phyloP scores from a whole-genome alignment of 1,140 invertebrate species.

The Neodiprion virginianus region DNA sequence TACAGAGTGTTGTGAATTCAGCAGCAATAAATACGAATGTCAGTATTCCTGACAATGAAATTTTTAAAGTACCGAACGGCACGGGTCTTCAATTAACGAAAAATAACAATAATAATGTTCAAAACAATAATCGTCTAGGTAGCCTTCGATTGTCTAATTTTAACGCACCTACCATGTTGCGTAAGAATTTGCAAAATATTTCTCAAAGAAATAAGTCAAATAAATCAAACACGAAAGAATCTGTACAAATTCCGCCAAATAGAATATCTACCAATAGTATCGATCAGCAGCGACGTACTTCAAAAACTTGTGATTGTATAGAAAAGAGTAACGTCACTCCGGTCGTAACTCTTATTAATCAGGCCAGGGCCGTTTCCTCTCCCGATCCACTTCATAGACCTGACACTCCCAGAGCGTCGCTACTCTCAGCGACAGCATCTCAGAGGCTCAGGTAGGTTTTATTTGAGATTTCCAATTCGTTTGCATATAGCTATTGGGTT shows the following conservation, averaged over 20 bases:
- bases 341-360: slow-evolving; percentile 50
- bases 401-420: slow-evolving; percentile 55
- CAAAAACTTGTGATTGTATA: slow-evolving; percentile 57
- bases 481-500: background rate
- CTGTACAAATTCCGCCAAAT: background rate
- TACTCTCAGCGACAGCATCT: slow-evolving; percentile 49
- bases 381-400: slow-evolving; percentile 63
- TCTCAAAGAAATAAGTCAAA: background rate
- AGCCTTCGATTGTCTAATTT: background rate
- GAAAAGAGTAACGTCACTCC: slow-evolving; percentile 53
- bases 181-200: background rate
- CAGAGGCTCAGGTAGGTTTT: slow-evolving; percentile 58
- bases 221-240: background rate
- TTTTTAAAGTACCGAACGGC: background rate
- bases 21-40: background rate
- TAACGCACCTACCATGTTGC: background rate
- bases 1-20: background rate
- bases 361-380: slow-evolving; percentile 62
- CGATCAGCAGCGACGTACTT: slow-evolving; percentile 44
- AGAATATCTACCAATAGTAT: slow-evolving; percentile 1
- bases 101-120: background rate
- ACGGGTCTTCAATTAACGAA: background rate
- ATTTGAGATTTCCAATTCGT: slow-evolving; percentile 10
- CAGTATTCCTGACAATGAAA: slow-evolving; percentile 1
- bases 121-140: background rate